phyloP scores from a whole-genome alignment of 2,113 vertebrate genomes.

The Reinhardtius hippoglossoides region DNA sequence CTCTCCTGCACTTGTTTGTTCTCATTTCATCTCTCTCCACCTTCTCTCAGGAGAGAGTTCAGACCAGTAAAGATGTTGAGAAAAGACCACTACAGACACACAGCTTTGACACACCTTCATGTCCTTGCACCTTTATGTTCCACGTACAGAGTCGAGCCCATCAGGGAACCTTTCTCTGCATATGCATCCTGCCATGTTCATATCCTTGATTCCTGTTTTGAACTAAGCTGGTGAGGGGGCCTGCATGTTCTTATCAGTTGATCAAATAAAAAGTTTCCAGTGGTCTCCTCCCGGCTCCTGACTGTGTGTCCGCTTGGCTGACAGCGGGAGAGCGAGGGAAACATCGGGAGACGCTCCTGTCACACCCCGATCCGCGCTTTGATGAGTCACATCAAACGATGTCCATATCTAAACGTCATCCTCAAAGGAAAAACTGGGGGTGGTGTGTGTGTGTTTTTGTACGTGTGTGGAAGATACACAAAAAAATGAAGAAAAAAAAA shows the following conservation, averaged over 20 bases:
- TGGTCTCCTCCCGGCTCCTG: conserved; percentile 71
- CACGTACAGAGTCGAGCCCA: conserved; percentile 34
- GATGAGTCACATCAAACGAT: conserved; percentile 77
- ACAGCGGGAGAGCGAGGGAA: conserved; percentile 70
- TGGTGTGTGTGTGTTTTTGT: conserved; percentile 31
- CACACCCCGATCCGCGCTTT: conserved; percentile 72
- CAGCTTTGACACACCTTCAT: conserved; percentile 45
- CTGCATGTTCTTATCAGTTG: conserved; percentile 58
- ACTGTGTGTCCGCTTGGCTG: conserved; percentile 64
- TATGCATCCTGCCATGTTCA: conserved; percentile 53
- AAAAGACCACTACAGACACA: conserved; percentile 53
- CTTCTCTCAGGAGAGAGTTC: conserved; percentile 36
- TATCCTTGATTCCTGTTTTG: conserved; percentile 64
- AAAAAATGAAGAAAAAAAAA: background rate
- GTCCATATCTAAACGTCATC: conserved; percentile 71
- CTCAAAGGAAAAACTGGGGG: conserved; percentile 82
- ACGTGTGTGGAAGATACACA: conserved; percentile 38
- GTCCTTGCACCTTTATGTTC: conserved; percentile 43
- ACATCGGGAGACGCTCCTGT: conserved; percentile 74
- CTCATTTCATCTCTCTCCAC: conserved; percentile 39
- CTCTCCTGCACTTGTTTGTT: conserved; percentile 60
- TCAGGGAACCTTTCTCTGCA: conserved; percentile 54
- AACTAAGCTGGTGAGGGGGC: conserved; percentile 41
- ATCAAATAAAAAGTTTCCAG: conserved; percentile 78
- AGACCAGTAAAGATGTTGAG: conserved; percentile 31